Evolutionary conservation across 2,888 invertebrate genomes (phyloP), one percentile per base, ranked within the genome.

Genomic region (Ormyrus labotus): DNA sequence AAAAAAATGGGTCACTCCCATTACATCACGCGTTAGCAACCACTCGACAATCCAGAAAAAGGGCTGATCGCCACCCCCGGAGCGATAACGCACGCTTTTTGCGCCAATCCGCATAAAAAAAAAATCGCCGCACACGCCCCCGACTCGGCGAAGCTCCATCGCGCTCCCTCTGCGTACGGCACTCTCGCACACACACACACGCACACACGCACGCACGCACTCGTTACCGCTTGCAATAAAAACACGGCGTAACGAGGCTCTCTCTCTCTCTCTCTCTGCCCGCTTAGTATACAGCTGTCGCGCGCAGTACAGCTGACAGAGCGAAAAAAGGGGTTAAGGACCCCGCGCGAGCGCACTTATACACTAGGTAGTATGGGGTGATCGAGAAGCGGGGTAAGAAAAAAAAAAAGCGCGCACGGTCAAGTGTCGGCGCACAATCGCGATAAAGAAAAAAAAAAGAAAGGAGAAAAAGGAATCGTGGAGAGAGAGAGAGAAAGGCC

Each of bases 251-350:
- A 81, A 77, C 77, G 81, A 81, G 77, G 72, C 57, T 69, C 60
- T 11, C 34, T 34, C 34, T 34, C 34, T 34, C 34, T 34, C 34
- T 34, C 34, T 2, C 34, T 34, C 34, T 0, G 67, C 13, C 5
- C n/a, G 11, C 71, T 34, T 34, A 34, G 70, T 65, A 11, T 71
- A 71, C 80, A 80, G 80, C 75, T 75, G 74, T 71, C 70, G 69
- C 34, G 19, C 13, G 84, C 83, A 83, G 81, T 84, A 89, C 90
- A 90, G 90, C 90, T 90, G 90, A 90, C 89, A 84, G 85, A 83
- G 74, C 79, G 74, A 85, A 88, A 88, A 90, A 90, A 89, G 88
- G 90, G 90, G 89, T 89, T 89, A 89, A 89, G 88, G 88, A 89
- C 87, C 88, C 88, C 83, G 78, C 77, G 78, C 50, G 61, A 79